Evolutionary conservation across 2,888 invertebrate species (phyloP).

Genomic region (Didymodactylos carnosus): DNA sequence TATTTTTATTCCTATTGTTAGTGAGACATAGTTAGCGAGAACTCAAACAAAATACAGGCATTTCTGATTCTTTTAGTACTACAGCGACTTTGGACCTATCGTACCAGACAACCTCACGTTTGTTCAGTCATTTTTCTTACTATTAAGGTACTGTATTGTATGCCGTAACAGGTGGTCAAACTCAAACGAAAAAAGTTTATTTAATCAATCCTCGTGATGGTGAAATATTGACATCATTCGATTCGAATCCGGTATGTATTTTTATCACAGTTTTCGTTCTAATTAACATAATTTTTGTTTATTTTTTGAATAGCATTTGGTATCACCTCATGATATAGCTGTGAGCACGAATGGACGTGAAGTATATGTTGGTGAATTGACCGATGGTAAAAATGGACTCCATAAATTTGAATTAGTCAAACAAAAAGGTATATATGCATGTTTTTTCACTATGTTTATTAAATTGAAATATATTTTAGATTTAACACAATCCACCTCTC

Average conservation of each 20-base stretch:
- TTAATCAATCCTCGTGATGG: slow-evolving; percentile 3
- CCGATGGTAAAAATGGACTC: slow-evolving; percentile 33
- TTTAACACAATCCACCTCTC: neutral
- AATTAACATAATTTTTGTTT: neutral
- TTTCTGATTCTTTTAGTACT: no score
- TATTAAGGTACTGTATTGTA: neutral
- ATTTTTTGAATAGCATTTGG: slow-evolving; percentile 35
- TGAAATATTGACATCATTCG: slow-evolving; percentile 5
- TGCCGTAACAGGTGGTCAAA: neutral
- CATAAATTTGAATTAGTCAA: slow-evolving; percentile 3
- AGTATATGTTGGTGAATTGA: slow-evolving; percentile 59
- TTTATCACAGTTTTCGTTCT: neutral
- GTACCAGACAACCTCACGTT: no score
- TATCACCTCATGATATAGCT: slow-evolving; percentile 59
- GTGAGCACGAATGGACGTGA: slow-evolving; percentile 46
- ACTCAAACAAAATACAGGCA: no score
- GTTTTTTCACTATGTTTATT: neutral
- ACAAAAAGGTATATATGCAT: neutral
- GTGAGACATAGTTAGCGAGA: no score
- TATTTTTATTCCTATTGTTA: no score
- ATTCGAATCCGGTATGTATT: neutral
- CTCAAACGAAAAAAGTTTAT: slow-evolving; percentile 4
- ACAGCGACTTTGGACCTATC: no score
- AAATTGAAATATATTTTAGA: neutral
- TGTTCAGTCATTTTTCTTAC: neutral